Conservation (phyloP, 1,140 invertebrate genomes). For the Prorops nasuta region DNA sequence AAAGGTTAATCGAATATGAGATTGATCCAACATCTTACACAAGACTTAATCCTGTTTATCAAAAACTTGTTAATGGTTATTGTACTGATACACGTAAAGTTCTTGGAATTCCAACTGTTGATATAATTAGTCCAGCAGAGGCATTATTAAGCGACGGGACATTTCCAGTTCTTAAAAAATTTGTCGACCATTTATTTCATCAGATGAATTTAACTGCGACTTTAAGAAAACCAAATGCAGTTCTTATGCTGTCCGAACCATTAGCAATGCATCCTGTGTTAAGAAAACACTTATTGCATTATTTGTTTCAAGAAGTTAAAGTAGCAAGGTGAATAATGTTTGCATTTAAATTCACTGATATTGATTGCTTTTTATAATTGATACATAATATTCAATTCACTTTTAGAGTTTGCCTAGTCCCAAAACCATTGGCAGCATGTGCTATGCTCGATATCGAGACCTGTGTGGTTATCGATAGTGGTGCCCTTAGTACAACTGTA, state of each 20-base stretch:
- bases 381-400: no score
- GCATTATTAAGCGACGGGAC: constrained; percentile 49
- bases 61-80: constrained; percentile 52
- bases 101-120: constrained; percentile 53
- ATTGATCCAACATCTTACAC: constrained; percentile 42
- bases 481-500: constrained; percentile 56
- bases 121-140: constrained; percentile 54
- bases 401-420: constrained; percentile 52
- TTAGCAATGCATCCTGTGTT: constrained; percentile 48
- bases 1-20: constrained; percentile 40
- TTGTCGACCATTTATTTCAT: constrained; percentile 53
- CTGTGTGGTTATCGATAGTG: constrained; percentile 57
- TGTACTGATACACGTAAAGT: constrained; percentile 51
- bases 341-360: no score
- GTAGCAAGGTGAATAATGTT: constrained; percentile 54
- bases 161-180: constrained; percentile 51
- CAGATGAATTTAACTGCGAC: constrained; percentile 51
- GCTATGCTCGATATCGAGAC: constrained; percentile 54
- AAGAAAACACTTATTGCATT: constrained; percentile 53
- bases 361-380: no score
- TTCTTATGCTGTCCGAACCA: constrained; percentile 56
- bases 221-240: constrained; percentile 51
- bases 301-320: constrained; percentile 56
- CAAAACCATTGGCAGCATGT: constrained; percentile 55
- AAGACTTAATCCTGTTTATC: constrained; percentile 48